These are phyloP conservation scores for Temnothorax longispinosus DNA, from an alignment of 1,140 invertebrate genomes.

Conservation along the genomic window DNA sequence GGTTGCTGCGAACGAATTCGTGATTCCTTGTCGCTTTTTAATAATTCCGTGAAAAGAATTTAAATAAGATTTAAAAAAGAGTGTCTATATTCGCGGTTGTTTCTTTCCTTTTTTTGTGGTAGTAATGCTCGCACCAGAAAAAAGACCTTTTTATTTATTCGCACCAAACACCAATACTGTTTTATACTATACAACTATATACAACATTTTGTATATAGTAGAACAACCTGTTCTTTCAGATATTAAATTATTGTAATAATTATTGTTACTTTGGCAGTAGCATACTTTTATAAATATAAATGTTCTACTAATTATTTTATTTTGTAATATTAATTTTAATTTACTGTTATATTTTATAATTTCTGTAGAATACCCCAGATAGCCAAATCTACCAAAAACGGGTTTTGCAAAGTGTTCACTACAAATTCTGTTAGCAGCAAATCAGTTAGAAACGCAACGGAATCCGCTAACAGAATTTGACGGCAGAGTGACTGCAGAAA, in stretches of 20 bases:
- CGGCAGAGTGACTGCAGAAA: background rate
- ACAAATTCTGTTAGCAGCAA: background rate
- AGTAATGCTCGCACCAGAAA: background rate
- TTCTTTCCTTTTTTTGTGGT: background rate
- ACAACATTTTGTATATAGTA: no score
- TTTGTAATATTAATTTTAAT: background rate
- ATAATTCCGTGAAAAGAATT: background rate
- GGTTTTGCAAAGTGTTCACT: background rate
- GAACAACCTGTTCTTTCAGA: background rate
- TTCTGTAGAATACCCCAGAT: background rate
- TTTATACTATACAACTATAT: no score
- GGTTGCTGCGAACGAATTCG: no score
- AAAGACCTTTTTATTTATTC: no score
- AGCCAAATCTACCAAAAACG: background rate
- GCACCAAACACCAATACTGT: no score
- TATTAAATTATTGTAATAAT: background rate
- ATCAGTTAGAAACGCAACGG: background rate
- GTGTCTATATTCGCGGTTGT: background rate
- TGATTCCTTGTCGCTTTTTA: background rate
- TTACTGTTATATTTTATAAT: background rate
- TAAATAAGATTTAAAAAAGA: background rate
- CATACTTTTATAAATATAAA: background rate
- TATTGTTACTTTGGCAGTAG: background rate
- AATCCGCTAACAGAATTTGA: background rate
- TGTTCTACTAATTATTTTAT: background rate